Evolutionary conservation across 2,113 vertebrate genomes (phyloP).

Genomic region (Gnathonemus echidnorhynchus): DNA sequence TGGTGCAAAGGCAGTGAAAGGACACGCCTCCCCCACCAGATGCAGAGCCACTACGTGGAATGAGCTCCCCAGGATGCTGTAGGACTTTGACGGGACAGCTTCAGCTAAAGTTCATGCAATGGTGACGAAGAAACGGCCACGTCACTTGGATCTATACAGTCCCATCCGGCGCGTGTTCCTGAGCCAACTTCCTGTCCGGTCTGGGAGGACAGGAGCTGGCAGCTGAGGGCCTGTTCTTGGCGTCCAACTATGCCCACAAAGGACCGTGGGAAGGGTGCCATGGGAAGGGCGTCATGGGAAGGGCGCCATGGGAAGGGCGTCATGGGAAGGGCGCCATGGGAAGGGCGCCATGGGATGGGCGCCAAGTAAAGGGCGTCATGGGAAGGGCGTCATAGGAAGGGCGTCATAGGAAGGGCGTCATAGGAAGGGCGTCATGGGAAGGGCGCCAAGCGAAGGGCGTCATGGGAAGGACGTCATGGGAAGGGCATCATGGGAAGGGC

Average conservation of each 20-base stretch:
- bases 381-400: no score
- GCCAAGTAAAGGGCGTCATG: no score
- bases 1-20: background rate
- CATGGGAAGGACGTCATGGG: no score
- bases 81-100: background rate
- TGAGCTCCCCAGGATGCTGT: background rate
- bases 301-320: no score
- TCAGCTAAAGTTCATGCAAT: background rate
- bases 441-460: fast-evolving
- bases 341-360: no score
- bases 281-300: background rate
- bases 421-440: no score
- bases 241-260: background rate
- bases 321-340: no score
- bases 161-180: background rate
- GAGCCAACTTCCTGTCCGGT: background rate
- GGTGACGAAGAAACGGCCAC: background rate
- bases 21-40: background rate
- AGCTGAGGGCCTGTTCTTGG: background rate
- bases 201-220: background rate
- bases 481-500: no score
- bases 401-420: no score
- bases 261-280: background rate
- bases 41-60: background rate
- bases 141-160: background rate